Evolutionary conservation across 1,140 invertebrate genomes (phyloP).

Genomic region (Planococcus citri): DNA sequence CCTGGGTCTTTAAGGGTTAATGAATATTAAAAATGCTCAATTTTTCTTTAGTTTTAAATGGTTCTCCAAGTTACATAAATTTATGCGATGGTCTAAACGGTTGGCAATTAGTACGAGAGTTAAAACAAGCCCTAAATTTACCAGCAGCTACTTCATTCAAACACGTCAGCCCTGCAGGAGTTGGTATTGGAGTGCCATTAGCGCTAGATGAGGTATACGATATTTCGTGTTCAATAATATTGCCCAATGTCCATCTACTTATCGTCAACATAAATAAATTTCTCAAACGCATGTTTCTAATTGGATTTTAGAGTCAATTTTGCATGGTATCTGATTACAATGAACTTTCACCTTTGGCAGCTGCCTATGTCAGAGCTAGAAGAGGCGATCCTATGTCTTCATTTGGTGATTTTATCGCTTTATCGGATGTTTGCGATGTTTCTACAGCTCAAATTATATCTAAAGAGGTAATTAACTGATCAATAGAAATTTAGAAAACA

Average conservation of each 20-base stretch:
- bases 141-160: conserved; percentile 96
- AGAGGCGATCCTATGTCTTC: conserved; percentile 98
- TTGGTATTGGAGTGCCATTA: conserved; percentile 68
- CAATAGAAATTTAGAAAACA: too few species aligned
- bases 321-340: conserved; percentile 87
- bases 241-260: too few species aligned
- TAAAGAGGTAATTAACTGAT: conserved; percentile 40
- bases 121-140: conserved; percentile 61
- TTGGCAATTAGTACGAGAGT: conserved; percentile 88
- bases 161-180: conserved; percentile 92
- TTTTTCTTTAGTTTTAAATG: conserved; percentile 63
- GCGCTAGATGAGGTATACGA: conserved; percentile 21
- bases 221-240: neutral
- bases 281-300: too few species aligned
- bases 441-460: conserved; percentile 49
- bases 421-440: conserved; percentile 84
- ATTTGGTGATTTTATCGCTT: conserved; percentile 93
- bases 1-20: too few species aligned
- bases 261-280: too few species aligned
- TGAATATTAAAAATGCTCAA: neutral
- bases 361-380: conserved; percentile 87
- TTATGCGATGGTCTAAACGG: conserved; percentile 94
- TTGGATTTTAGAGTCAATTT: conserved; percentile 53
- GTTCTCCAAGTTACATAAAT: conserved; percentile 94
- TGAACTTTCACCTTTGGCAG: conserved; percentile 71